Conservation (phyloP, 2,888 invertebrate genomes). For the Yponomeuta evonymella region DNA sequence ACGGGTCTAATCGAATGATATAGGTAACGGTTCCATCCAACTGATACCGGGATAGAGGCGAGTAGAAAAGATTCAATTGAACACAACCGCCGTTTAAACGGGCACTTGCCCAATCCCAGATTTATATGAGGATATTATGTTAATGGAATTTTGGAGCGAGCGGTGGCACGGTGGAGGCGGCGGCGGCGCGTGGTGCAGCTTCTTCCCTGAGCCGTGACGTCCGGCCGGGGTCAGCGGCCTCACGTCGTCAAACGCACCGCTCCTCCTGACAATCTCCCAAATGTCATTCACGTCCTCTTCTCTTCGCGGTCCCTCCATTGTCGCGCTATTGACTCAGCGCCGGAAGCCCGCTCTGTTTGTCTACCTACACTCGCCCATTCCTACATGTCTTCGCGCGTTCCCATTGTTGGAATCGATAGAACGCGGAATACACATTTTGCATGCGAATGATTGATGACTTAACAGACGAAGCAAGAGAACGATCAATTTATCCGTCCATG, state of each 20-base stretch:
- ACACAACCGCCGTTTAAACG: constrained; percentile 11
- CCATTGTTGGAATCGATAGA: not conserved
- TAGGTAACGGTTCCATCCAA: not conserved
- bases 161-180: constrained; percentile 4
- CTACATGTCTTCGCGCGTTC: not conserved
- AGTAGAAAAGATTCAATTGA: constrained; percentile 13
- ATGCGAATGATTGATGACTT: not conserved
- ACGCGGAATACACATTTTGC: not conserved
- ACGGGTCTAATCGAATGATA: constrained; percentile 1
- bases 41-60: not conserved
- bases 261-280: constrained; percentile 42
- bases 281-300: constrained; percentile 54
- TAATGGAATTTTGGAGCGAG: constrained; percentile 14
- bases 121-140: constrained; percentile 15
- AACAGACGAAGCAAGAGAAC: not conserved
- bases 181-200: constrained; percentile 43
- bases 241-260: constrained; percentile 9
- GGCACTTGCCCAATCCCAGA: constrained; percentile 6
- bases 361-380: not conserved
- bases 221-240: constrained; percentile 68
- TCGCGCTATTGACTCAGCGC: not conserved
- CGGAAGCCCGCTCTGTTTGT: constrained; percentile 1
- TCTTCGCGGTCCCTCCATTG: not conserved
- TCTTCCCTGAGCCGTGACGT: constrained; percentile 68
- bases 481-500: not conserved